A percentile compares a stretch with the other conserved stretches of the same genome.
Conservation (phyloP, 2,797 vertebrate genomes). For the Acanthis flammea region DNA sequence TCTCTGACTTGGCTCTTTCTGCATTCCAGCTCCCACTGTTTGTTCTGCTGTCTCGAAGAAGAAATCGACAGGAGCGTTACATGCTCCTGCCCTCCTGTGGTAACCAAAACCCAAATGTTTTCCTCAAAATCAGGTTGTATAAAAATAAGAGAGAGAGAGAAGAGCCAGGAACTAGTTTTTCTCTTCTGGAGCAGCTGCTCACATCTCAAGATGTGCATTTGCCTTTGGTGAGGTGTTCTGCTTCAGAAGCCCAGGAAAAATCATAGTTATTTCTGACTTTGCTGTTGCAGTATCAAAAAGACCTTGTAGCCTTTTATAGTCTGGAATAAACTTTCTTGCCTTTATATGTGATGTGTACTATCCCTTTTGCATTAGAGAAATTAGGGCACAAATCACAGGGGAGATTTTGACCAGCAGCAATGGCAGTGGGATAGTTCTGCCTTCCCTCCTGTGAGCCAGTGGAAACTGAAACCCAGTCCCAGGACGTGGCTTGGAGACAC, state of each 20-base stretch:
- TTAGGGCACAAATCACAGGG: not conserved
- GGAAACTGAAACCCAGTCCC: not conserved
- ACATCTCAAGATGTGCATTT: not conserved
- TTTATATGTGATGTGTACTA: not conserved
- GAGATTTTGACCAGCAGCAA: not conserved
- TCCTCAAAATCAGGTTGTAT: not conserved
- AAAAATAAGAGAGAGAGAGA: not conserved
- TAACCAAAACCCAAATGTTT: not conserved
- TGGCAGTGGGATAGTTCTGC: not conserved
- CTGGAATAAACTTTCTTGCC: not conserved
- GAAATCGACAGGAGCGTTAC: not conserved
- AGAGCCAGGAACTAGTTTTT: not conserved
- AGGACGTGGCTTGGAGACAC: fast-evolving
- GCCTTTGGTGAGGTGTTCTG: not conserved
- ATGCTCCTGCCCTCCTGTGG: slow-evolving; percentile 61
- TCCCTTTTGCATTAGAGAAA: not conserved
- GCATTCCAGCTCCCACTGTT: slow-evolving; percentile 27
- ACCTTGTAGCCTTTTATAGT: not conserved
- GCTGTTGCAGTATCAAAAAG: not conserved
- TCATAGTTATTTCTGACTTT: not conserved
- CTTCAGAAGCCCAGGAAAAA: not conserved
- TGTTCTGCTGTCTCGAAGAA: not conserved
- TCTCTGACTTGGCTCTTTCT: slow-evolving; percentile 51
- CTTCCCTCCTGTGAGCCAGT: not conserved
- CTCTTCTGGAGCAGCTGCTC: not conserved